phyloP scores from a whole-genome alignment of 2,888 invertebrate species.

The Bruchidius siliquastri region DNA sequence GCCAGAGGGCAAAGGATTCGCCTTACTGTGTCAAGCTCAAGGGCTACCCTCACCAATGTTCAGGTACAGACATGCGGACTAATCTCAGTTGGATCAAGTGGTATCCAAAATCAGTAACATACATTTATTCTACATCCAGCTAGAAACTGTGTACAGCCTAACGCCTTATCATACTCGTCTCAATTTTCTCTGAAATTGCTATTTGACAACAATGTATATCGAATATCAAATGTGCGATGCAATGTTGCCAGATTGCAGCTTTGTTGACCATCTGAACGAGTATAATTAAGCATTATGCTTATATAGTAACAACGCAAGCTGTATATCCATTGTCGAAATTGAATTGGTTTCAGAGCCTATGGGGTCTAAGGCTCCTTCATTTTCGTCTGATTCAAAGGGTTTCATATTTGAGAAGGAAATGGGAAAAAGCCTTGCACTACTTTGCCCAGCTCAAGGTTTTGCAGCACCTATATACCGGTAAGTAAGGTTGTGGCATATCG shows the following conservation, averaged over 20 bases:
- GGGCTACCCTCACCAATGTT: slow-evolving; percentile 59
- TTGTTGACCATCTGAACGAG: too few relatives aligned
- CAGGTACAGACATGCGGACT: slow-evolving; percentile 54
- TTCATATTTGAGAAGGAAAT: slow-evolving; percentile 47
- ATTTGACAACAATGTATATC: too few relatives aligned
- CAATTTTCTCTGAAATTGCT: too few relatives aligned
- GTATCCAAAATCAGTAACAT: too few relatives aligned
- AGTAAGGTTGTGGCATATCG: slow-evolving; percentile 25
- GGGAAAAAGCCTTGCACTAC: slow-evolving; percentile 61
- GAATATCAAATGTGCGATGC: too few relatives aligned
- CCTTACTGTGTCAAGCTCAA: slow-evolving; percentile 57
- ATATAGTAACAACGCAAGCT: not conserved
- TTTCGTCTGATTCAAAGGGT: slow-evolving; percentile 47
- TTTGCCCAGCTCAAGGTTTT: slow-evolving; percentile 75
- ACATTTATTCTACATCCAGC: too few relatives aligned
- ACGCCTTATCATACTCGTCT: too few relatives aligned
- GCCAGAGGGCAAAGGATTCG: slow-evolving; percentile 47
- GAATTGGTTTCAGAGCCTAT: slow-evolving; percentile 47
- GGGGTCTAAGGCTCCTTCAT: slow-evolving; percentile 52
- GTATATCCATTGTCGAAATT: not conserved
- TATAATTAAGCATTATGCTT: too few relatives aligned
- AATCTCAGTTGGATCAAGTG: too few relatives aligned
- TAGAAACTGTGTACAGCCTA: too few relatives aligned
- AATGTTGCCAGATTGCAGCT: too few relatives aligned
- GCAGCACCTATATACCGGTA: slow-evolving; percentile 64